These are phyloP conservation scores for Epinotia demarniana DNA, from an alignment of 2,888 invertebrate species.

Conservation along the genomic window DNA sequence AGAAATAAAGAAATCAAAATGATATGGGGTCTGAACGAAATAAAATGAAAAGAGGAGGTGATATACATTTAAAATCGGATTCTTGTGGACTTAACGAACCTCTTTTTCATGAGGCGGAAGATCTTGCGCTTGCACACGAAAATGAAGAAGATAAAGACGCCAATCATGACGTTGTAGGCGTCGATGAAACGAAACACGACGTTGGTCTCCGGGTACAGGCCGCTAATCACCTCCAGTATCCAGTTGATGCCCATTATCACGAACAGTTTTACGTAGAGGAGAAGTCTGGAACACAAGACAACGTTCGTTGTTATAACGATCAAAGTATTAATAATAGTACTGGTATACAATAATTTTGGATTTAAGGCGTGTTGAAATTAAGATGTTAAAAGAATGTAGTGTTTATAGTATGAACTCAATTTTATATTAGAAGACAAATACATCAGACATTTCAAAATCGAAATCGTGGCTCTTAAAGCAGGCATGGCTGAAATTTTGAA, in stretches of 20 bases:
- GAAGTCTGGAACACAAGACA: slow-evolving; percentile 79
- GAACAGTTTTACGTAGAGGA: slow-evolving; percentile 88
- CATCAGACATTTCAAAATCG: too few species aligned
- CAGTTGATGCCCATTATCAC: slow-evolving; percentile 91
- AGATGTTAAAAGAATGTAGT: too few species aligned
- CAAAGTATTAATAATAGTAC: background rate
- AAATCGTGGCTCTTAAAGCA: too few species aligned
- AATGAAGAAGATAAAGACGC: slow-evolving; percentile 88
- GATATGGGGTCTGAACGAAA: background rate
- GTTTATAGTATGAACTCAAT: too few species aligned
- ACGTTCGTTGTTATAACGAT: background rate
- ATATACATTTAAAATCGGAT: background rate
- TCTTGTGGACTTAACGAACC: slow-evolving; percentile 65
- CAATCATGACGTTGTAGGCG: slow-evolving; percentile 88
- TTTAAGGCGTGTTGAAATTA: too few species aligned
- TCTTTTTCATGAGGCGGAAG: slow-evolving; percentile 85
- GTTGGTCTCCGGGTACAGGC: slow-evolving; percentile 77
- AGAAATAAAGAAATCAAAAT: background rate
- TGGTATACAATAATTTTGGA: too few species aligned
- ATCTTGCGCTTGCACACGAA: slow-evolving; percentile 90
- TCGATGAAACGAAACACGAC: slow-evolving; percentile 86
- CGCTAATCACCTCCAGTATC: slow-evolving; percentile 89
- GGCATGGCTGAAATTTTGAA: too few species aligned
- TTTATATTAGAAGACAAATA: too few species aligned
- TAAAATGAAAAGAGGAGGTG: background rate